Percentiles rank a stretch among this genome's conserved stretches.
Evolutionary conservation across 2,888 invertebrate genomes (phyloP).

Genomic region (Coelinius sp.): DNA sequence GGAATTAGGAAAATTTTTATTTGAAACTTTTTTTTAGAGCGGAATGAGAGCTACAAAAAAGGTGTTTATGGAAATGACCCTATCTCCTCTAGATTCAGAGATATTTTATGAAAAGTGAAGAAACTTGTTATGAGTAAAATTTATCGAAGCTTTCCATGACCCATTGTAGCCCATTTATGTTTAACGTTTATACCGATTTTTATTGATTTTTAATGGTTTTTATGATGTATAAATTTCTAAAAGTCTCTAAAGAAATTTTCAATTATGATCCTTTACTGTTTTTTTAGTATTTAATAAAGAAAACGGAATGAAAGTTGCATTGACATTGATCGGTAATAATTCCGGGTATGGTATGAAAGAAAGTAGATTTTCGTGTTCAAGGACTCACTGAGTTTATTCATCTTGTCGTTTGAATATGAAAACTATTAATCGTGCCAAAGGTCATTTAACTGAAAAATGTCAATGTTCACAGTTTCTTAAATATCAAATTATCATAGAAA

Average conservation of each 20-base stretch:
- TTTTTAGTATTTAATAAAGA: background rate
- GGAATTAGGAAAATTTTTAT: background rate
- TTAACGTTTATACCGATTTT: background rate
- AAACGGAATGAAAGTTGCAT: conserved; percentile 2
- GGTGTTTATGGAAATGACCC: background rate
- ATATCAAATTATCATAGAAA: too few species aligned
- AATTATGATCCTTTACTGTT: background rate
- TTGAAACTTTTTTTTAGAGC: background rate
- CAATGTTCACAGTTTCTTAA: too few species aligned
- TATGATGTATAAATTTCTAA: background rate
- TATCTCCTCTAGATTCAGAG: background rate
- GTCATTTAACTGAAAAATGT: too few species aligned
- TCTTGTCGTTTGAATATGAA: conserved; percentile 55
- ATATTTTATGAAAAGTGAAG: background rate
- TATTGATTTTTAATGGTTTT: background rate
- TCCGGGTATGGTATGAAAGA: background rate
- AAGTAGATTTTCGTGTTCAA: background rate
- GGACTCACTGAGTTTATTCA: conserved; percentile 52
- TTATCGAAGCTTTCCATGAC: background rate
- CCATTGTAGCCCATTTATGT: background rate
- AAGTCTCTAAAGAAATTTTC: background rate
- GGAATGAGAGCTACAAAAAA: background rate
- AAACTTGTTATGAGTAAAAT: background rate
- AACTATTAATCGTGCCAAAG: conserved; percentile 28
- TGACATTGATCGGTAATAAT: background rate